Conservation (phyloP, 2,888 invertebrate species). For the Lepidocyrtinus sp. region DNA sequence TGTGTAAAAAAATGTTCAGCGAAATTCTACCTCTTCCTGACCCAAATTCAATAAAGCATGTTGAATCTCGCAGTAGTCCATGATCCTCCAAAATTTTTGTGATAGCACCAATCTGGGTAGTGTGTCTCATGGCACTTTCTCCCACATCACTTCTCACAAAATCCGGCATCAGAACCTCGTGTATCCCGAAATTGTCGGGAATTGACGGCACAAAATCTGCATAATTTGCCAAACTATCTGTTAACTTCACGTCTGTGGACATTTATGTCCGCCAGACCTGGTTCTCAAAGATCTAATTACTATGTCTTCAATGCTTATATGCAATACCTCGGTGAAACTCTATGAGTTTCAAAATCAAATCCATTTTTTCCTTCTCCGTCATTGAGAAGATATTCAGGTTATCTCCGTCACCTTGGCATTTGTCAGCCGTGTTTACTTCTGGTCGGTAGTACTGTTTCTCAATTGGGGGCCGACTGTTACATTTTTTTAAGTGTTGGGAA, state of each 20-base stretch:
- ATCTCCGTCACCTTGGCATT: not conserved
- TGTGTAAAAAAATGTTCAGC: slow-evolving; percentile 13
- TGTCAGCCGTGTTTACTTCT: not conserved
- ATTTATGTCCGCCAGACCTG: too few species aligned
- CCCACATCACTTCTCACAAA: slow-evolving; percentile 70
- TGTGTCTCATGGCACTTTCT: slow-evolving; percentile 77
- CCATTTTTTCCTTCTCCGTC: slow-evolving; percentile 63
- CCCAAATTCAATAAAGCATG: slow-evolving; percentile 89
- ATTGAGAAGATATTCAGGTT: slow-evolving; percentile 42
- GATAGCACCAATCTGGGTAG: slow-evolving; percentile 84
- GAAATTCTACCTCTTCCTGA: slow-evolving; percentile 84
- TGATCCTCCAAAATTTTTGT: slow-evolving; percentile 80
- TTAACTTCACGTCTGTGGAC: too few species aligned
- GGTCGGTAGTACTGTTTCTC: slow-evolving; percentile 61
- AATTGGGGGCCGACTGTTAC: slow-evolving; percentile 71
- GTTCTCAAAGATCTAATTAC: too few species aligned
- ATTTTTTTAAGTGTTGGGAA: slow-evolving; percentile 73
- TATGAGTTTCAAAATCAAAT: slow-evolving; percentile 61
- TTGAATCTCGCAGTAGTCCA: slow-evolving; percentile 77
- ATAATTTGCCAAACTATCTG: not conserved
- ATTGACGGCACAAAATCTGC: slow-evolving; percentile 65
- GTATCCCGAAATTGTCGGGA: slow-evolving; percentile 70
- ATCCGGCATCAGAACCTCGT: slow-evolving; percentile 71
- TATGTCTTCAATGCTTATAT: too few species aligned
- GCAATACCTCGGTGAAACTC: slow-evolving; percentile 66